These are phyloP conservation scores for Sesia apiformis DNA, from an alignment of 2,888 invertebrate genomes.

Conservation along the genomic window DNA sequence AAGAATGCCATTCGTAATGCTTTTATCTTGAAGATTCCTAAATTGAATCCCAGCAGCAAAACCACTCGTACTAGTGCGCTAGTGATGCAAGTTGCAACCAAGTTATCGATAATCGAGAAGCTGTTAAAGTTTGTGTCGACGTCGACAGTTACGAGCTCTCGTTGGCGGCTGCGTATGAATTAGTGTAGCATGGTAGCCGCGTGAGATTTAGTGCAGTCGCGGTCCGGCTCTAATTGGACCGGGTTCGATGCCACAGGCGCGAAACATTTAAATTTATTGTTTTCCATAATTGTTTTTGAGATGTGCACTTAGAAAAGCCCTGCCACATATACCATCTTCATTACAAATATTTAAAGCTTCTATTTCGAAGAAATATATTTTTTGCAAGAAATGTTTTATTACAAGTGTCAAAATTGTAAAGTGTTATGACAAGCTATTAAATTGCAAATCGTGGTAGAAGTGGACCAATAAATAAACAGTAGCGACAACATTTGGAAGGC, in stretches of 20 bases:
- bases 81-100: conserved; percentile 25
- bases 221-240: conserved; percentile 64
- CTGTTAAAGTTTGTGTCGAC: conserved; percentile 52
- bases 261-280: conserved; percentile 64
- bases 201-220: conserved; percentile 65
- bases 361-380: not conserved
- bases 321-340: conserved; percentile 39
- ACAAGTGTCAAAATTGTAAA: no score
- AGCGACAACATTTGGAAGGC: no score
- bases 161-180: conserved; percentile 62
- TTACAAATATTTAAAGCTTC: conserved; percentile 24
- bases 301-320: conserved; percentile 34
- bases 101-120: conserved; percentile 51
- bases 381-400: no score
- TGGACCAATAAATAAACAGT: no score
- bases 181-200: conserved; percentile 70
- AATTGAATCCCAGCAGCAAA: not conserved
- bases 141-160: conserved; percentile 51
- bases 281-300: conserved; percentile 66
- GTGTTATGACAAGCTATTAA: no score
- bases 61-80: conserved; percentile 6
- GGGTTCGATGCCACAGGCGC: conserved; percentile 62
- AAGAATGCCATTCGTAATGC: not conserved
- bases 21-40: not conserved
- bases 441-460: no score